Percentiles rank a stretch among this genome's conserved stretches.
Conservation (phyloP, 2,888 invertebrate species). For the Idaea straminata region DNA sequence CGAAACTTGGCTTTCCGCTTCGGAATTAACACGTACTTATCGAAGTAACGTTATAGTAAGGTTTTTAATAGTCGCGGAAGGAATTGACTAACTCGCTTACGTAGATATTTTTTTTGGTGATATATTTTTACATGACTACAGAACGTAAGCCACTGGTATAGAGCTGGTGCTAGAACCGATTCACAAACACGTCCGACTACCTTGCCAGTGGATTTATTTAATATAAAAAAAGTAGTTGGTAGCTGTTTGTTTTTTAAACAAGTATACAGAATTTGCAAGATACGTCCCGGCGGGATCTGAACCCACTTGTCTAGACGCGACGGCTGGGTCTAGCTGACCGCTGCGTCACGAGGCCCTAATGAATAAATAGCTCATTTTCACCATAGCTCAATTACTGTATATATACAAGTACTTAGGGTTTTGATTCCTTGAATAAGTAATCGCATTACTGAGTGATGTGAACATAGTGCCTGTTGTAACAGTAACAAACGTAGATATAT, state of each 20-base stretch:
- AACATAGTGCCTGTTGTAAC: neutral
- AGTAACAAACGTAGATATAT: neutral
- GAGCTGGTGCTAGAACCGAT: constrained; percentile 25
- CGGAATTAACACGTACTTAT: constrained; percentile 58
- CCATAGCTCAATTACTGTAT: neutral
- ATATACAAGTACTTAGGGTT: neutral
- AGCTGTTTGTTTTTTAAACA: neutral
- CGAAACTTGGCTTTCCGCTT: constrained; percentile 49
- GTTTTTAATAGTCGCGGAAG: constrained; percentile 26
- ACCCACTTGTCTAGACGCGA: neutral
- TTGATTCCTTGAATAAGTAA: neutral
- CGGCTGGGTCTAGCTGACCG: neutral
- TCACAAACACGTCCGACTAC: constrained; percentile 20
- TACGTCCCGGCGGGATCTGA: neutral
- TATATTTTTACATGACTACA: constrained; percentile 23
- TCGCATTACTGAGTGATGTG: neutral
- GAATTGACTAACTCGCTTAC: constrained; percentile 29
- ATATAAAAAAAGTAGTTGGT: neutral
- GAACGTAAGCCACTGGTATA: constrained; percentile 17
- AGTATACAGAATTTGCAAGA: neutral
- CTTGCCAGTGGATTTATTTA: constrained; percentile 16
- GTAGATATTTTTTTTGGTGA: constrained; percentile 25
- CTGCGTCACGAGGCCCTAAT: neutral
- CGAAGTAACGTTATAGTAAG: constrained; percentile 33
- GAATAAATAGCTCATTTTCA: neutral